These are phyloP conservation scores for Raja brachyura DNA, from an alignment of 2,113 vertebrate species.

Conservation along the genomic window DNA sequence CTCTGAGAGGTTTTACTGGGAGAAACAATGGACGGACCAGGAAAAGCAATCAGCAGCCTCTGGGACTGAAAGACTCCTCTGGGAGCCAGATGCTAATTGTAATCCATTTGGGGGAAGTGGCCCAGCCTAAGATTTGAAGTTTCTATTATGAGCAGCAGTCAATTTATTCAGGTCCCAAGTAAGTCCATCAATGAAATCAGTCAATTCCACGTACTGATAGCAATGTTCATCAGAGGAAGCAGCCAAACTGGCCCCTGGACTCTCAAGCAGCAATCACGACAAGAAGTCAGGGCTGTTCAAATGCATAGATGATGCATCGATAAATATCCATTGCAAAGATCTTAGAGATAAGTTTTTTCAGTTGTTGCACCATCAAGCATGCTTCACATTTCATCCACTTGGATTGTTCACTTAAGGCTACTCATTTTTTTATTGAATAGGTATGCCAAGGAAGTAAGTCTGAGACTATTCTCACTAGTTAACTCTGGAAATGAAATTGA, in stretches of 20 bases:
- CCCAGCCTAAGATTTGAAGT: background rate
- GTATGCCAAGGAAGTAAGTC: background rate
- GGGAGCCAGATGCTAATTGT: background rate
- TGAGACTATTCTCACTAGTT: constrained; percentile 1
- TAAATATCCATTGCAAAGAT: background rate
- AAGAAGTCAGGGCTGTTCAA: background rate
- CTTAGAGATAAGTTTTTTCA: background rate
- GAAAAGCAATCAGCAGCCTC: background rate
- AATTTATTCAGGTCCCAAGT: background rate
- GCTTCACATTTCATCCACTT: background rate
- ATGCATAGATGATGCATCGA: background rate
- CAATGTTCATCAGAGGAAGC: background rate
- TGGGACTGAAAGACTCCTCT: background rate
- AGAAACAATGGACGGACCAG: background rate
- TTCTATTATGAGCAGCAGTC: background rate
- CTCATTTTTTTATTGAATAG: background rate
- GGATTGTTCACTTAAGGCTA: background rate
- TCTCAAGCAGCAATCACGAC: background rate
- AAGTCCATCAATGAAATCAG: background rate
- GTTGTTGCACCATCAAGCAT: background rate
- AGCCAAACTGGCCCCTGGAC: background rate
- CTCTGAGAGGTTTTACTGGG: background rate
- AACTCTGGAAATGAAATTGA: constrained; percentile 13
- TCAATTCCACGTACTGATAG: background rate
- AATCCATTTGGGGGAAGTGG: background rate